Conservation (phyloP, 2,113 vertebrate genomes). For the Toxotes chatareus region DNA sequence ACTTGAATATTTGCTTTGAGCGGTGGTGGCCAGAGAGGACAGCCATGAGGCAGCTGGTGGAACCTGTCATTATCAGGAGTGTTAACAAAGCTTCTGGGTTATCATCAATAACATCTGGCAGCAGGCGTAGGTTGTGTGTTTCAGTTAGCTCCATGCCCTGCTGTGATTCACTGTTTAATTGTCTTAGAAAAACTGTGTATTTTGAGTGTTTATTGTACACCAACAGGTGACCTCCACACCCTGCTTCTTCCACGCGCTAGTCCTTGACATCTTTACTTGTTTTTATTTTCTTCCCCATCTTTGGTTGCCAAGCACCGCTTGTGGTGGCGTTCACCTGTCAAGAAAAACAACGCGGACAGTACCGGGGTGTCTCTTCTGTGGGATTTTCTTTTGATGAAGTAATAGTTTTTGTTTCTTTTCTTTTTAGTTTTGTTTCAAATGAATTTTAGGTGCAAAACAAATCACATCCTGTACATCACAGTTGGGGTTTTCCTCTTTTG, state of each 20-base stretch:
- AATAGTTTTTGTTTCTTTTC: constrained; percentile 15
- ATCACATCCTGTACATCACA: constrained; percentile 6
- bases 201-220: constrained; percentile 51
- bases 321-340: neutral
- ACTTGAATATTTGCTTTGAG: constrained; percentile 71
- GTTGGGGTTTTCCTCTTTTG: constrained; percentile 26
- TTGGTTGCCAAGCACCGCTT: neutral
- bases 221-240: constrained; percentile 2
- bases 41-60: constrained; percentile 51
- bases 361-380: neutral
- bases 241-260: neutral
- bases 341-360: neutral
- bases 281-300: constrained; percentile 1
- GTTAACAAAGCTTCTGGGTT: constrained; percentile 67
- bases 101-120: constrained; percentile 72
- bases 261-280: constrained; percentile 1
- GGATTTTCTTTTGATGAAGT: neutral
- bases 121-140: constrained; percentile 44
- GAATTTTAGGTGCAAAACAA: constrained; percentile 27
- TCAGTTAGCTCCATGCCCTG: constrained; percentile 32
- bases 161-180: constrained; percentile 60
- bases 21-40: constrained; percentile 43
- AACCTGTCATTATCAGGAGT: constrained; percentile 70
- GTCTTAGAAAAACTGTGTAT: constrained; percentile 54
- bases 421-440: neutral